These are phyloP conservation scores for Grantiella picta DNA, from an alignment of 2,113 vertebrate species.

Conservation along the genomic window DNA sequence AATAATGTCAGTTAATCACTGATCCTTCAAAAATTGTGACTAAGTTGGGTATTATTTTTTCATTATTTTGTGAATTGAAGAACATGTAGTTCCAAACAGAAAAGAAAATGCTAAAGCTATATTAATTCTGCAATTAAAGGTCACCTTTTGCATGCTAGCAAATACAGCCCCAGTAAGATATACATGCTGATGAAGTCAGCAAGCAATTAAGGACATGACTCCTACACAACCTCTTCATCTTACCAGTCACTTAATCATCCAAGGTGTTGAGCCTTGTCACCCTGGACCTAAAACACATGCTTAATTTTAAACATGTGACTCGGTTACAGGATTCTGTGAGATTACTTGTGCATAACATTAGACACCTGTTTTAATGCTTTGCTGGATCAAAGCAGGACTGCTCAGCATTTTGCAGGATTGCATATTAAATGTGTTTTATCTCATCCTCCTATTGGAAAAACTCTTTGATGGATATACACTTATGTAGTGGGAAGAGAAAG, in stretches of 20 bases:
- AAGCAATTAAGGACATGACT: conserved; percentile 60
- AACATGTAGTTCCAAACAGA: neutral
- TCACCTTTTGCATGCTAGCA: conserved; percentile 10
- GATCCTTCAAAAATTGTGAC: neutral
- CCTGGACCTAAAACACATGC: conserved; percentile 31
- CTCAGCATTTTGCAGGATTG: conserved; percentile 1
- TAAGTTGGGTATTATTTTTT: neutral
- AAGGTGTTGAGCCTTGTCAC: conserved; percentile 56
- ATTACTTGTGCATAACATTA: conserved; percentile 40
- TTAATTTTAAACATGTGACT: conserved; percentile 55
- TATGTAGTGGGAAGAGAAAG: neutral
- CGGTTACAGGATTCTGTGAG: neutral
- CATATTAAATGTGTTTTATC: neutral
- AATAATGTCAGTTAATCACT: neutral
- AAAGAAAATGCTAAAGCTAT: neutral
- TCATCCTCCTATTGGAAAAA: neutral
- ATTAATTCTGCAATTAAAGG: conserved; percentile 16
- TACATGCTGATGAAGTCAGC: conserved; percentile 36
- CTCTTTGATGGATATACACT: neutral
- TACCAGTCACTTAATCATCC: conserved; percentile 57
- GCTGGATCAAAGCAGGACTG: conserved; percentile 44
- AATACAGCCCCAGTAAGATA: neutral
- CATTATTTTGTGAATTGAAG: neutral
- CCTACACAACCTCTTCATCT: conserved; percentile 50
- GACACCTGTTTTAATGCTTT: conserved; percentile 38